phyloP scores from a whole-genome alignment of 1,140 invertebrate genomes.

The Atopsyche davidsoni region DNA sequence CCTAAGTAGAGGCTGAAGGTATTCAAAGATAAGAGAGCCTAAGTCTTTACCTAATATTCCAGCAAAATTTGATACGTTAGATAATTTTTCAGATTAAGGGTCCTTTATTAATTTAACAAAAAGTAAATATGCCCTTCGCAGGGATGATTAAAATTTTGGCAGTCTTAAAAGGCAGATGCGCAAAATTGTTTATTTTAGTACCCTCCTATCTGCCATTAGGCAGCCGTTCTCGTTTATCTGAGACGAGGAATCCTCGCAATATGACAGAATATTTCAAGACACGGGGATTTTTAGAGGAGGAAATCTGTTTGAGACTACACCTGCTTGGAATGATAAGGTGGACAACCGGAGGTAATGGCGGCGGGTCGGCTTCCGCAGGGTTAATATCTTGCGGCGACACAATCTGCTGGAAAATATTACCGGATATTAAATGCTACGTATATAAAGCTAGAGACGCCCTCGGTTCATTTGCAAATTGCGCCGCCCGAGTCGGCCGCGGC shows the following conservation, averaged over 20 bases:
- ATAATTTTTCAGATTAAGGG: too few species aligned
- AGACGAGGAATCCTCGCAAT: not conserved
- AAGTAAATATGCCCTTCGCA: slow-evolving; percentile 9
- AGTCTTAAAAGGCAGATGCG: slow-evolving; percentile 8
- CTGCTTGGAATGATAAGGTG: slow-evolving; percentile 21
- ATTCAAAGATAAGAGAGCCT: too few species aligned
- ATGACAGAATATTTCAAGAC: slow-evolving; percentile 21
- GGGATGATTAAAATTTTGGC: slow-evolving; percentile 17
- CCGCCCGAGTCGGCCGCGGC: not conserved
- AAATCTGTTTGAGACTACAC: slow-evolving; percentile 11
- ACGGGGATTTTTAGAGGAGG: not conserved
- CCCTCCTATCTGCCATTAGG: slow-evolving; percentile 6
- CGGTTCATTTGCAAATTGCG: slow-evolving; percentile 26
- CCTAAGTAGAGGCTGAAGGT: too few species aligned
- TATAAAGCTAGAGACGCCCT: slow-evolving; percentile 14
- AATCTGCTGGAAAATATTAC: slow-evolving; percentile 29
- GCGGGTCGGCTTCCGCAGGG: slow-evolving; percentile 5
- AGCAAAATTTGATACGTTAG: too few species aligned
- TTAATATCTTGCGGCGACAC: slow-evolving; percentile 28
- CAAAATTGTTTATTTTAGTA: slow-evolving; percentile 25
- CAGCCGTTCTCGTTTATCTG: slow-evolving; percentile 14
- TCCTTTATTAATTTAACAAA: too few species aligned
- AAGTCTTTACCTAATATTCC: too few species aligned
- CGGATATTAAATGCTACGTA: slow-evolving; percentile 27
- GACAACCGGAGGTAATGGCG: slow-evolving; percentile 15